These are phyloP conservation scores for Bovichtus diacanthus DNA, from an alignment of 2,797 vertebrate genomes.

Conservation along the genomic window DNA sequence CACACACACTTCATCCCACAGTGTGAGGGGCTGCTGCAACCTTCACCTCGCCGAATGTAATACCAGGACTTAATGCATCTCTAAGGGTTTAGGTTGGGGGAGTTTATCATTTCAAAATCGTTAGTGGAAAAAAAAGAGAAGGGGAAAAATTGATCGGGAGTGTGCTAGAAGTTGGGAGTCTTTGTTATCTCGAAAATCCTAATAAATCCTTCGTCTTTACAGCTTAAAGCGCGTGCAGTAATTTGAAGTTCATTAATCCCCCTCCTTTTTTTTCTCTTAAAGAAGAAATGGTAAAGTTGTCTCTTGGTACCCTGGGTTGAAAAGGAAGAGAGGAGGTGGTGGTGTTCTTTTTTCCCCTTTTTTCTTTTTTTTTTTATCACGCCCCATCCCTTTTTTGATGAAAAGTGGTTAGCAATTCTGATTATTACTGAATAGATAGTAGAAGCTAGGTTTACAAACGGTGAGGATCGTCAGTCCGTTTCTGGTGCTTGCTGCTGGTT, in stretches of 20 bases:
- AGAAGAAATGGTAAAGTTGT: slow-evolving; percentile 95
- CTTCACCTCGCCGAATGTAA: slow-evolving; percentile 89
- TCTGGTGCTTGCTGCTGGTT: slow-evolving; percentile 49
- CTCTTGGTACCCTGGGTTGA: slow-evolving; percentile 91
- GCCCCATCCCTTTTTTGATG: slow-evolving; percentile 84
- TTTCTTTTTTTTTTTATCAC: slow-evolving; percentile 76
- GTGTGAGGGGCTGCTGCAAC: slow-evolving; percentile 87
- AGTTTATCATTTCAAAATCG: slow-evolving; percentile 97
- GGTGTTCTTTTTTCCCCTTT: slow-evolving; percentile 63
- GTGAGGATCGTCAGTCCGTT: slow-evolving; percentile 67
- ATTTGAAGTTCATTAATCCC: slow-evolving; percentile 99
- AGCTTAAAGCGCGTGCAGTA: slow-evolving; percentile 96
- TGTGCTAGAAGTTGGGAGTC: slow-evolving; percentile 98
- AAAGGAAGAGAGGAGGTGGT: slow-evolving; percentile 90
- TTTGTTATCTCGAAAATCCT: slow-evolving; percentile 99
- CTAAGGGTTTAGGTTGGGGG: slow-evolving; percentile 89
- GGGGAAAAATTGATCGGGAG: slow-evolving; percentile 94
- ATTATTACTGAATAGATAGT: slow-evolving; percentile 92
- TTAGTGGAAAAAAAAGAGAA: slow-evolving; percentile 88
- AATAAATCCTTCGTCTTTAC: slow-evolving; percentile 99
- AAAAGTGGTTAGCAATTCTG: slow-evolving; percentile 96
- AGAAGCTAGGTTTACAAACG: slow-evolving; percentile 87
- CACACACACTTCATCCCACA: slow-evolving; percentile 78
- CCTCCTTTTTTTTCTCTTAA: slow-evolving; percentile 89
- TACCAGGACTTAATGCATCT: slow-evolving; percentile 90